Evolutionary conservation across 1,140 invertebrate species (phyloP), one percentile per base, ranked within the genome.

Genomic region (Trichonephila clavipes): DNA sequence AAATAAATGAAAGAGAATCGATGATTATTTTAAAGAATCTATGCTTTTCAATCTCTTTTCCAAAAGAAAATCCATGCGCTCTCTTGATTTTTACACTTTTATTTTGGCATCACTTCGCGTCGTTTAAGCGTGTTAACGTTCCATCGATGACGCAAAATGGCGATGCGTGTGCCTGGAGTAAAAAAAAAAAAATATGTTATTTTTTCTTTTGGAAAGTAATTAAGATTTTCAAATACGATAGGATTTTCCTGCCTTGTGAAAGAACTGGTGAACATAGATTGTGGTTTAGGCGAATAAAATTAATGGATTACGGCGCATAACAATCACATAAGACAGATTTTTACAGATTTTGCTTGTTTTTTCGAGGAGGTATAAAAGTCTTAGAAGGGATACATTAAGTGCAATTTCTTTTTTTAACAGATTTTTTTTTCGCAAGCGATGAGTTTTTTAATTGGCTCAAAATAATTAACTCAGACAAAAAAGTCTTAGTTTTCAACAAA

Each of bases 11-110:
- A 88, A 88, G 7, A 51, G 44, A 90, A 59, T 90, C 69, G 44
- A 90, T 90, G 89, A 90, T 90, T 62, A 77, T 61, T 82, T 89
- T 44, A 72, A 89, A 77, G 87, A 83, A 83, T 83, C 82, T 12
- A n/a, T 83, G 82, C 82, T 83, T 83, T 83, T 83, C 82, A 83
- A 83, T 83, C 82, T 77, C n/a, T 83, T 51, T 83, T 51, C 40
- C 0, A 51, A 83, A 83, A 59, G 82, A 83, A 83, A 83, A 24
- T n/a, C 34, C 72, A 24, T 77, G 16, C 72, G 72, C 72, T 58
- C 21, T 59, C 51, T 83, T 83, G 51, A 58, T 83, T 83, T 83
- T 83, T 51, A 24, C 44, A 28, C 40, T 59, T 51, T 83, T 83
- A 58, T 83, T 58, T 59, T 83, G 77, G 77, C 28, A 44, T 82